Conservation (phyloP, 1,140 invertebrate species). For the Calosoma granatense region DNA sequence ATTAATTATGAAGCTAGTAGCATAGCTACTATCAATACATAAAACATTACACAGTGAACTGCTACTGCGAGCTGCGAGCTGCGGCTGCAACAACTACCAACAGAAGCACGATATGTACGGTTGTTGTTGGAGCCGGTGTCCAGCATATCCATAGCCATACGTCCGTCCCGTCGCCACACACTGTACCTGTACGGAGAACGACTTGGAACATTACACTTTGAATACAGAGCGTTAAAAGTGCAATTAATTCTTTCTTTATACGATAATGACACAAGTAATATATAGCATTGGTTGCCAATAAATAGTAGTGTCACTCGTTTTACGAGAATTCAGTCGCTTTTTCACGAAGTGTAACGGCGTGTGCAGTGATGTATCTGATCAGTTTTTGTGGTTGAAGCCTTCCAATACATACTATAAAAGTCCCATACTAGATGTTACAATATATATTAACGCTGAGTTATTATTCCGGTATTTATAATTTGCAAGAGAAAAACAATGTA, state of each 20-base stretch:
- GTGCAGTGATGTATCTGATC: neutral
- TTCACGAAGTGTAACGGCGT: neutral
- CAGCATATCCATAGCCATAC: too few relatives aligned
- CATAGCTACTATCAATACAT: neutral
- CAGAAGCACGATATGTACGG: too few relatives aligned
- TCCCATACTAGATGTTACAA: neutral
- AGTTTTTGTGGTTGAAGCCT: neutral
- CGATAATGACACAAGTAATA: neutral
- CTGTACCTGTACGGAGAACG: too few relatives aligned
- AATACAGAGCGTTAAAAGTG: neutral
- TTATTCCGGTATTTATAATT: neutral
- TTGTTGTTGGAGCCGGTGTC: too few relatives aligned
- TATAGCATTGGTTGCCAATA: neutral
- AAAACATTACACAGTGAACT: slow-evolving; percentile 1
- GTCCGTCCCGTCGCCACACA: too few relatives aligned
- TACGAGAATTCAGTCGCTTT: neutral
- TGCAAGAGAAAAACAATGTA: neutral
- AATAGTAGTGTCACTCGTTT: neutral
- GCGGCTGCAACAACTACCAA: too few relatives aligned
- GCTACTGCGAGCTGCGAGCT: neutral
- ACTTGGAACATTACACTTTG: too few relatives aligned
- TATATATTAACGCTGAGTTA: neutral
- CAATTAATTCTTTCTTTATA: neutral
- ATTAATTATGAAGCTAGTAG: neutral
- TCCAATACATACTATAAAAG: neutral